A percentile compares a stretch with the other conserved stretches of the same genome.
These are phyloP conservation scores for Aphelenchoides bicaudatus DNA, from an alignment of 2,888 invertebrate species.

Conservation along the genomic window DNA sequence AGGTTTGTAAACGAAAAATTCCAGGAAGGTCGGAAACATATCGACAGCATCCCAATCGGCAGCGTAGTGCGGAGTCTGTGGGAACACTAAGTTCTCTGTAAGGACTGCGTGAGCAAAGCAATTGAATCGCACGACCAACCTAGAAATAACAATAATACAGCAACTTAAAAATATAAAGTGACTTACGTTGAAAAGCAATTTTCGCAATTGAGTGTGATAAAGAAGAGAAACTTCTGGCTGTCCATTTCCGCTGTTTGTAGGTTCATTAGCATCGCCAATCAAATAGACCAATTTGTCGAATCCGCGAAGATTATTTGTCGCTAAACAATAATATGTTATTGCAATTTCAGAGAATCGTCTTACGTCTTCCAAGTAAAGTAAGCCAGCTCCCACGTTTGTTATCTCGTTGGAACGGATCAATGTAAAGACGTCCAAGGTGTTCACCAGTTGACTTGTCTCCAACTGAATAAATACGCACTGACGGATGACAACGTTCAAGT, in stretches of 20 bases:
- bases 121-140: conserved; percentile 83
- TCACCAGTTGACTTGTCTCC: conserved; percentile 45
- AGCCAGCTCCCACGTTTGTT: conserved; percentile 53
- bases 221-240: conserved; percentile 35
- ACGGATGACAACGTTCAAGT: conserved; percentile 49
- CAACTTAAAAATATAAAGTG: background rate
- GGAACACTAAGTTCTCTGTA: conserved; percentile 66
- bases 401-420: conserved; percentile 55
- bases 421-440: conserved; percentile 48
- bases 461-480: conserved; percentile 51
- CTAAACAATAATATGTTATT: conserved; percentile 31
- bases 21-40: conserved; percentile 76
- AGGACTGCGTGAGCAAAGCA: conserved; percentile 76
- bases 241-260: conserved; percentile 26
- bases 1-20: conserved; percentile 56
- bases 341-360: conserved; percentile 19
- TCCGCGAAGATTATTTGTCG: conserved; percentile 43
- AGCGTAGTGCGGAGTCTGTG: conserved; percentile 65
- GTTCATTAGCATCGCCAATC: conserved; percentile 50
- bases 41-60: conserved; percentile 89
- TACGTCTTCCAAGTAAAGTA: conserved; percentile 51
- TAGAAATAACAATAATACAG: conserved; percentile 59
- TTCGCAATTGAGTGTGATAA: conserved; percentile 51
- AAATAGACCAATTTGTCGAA: conserved; percentile 57
- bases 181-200: conserved; percentile 47